Conservation (phyloP, 2,797 vertebrate genomes). For the Serranus cabrilla region DNA sequence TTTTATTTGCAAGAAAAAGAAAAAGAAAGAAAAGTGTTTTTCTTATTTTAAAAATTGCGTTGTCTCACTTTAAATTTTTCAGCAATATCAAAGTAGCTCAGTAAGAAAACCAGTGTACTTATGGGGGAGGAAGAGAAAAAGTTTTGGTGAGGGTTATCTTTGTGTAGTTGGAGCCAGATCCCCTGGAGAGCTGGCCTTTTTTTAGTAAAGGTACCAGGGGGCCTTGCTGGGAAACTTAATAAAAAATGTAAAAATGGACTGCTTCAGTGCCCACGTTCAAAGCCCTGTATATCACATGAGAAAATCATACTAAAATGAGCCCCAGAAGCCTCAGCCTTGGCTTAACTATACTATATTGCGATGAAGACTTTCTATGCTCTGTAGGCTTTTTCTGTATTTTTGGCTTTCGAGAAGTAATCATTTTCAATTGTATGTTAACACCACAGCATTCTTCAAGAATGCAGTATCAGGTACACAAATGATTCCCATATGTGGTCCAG, state of each 20-base stretch:
- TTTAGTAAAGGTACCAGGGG: slow-evolving; percentile 74
- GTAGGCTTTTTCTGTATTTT: slow-evolving; percentile 55
- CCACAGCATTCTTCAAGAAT: slow-evolving; percentile 62
- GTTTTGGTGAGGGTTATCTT: slow-evolving; percentile 47
- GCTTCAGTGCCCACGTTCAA: slow-evolving; percentile 53
- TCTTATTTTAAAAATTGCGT: neutral
- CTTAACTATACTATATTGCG: slow-evolving; percentile 45
- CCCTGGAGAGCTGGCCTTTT: slow-evolving; percentile 71
- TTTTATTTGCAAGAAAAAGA: slow-evolving; percentile 12
- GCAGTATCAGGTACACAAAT: slow-evolving; percentile 67
- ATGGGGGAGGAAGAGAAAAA: slow-evolving; percentile 17
- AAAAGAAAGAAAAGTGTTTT: too few relatives aligned
- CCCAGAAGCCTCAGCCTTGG: slow-evolving; percentile 39
- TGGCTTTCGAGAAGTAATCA: slow-evolving; percentile 52
- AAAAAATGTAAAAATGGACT: slow-evolving; percentile 65
- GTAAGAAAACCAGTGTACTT: slow-evolving; percentile 10
- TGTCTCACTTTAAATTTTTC: neutral
- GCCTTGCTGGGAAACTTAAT: slow-evolving; percentile 72
- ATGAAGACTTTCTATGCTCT: slow-evolving; percentile 45
- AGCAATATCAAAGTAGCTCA: slow-evolving; percentile 11
- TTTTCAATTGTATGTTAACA: slow-evolving; percentile 71
- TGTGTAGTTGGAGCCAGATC: slow-evolving; percentile 48
- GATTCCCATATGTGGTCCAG: slow-evolving; percentile 67
- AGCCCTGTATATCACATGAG: slow-evolving; percentile 61
- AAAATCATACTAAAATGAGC: slow-evolving; percentile 56